Percentiles rank a stretch among this genome's conserved stretches.
Evolutionary conservation across 1,140 invertebrate genomes (phyloP).

Genomic region (Caenorhabditis brenneri): DNA sequence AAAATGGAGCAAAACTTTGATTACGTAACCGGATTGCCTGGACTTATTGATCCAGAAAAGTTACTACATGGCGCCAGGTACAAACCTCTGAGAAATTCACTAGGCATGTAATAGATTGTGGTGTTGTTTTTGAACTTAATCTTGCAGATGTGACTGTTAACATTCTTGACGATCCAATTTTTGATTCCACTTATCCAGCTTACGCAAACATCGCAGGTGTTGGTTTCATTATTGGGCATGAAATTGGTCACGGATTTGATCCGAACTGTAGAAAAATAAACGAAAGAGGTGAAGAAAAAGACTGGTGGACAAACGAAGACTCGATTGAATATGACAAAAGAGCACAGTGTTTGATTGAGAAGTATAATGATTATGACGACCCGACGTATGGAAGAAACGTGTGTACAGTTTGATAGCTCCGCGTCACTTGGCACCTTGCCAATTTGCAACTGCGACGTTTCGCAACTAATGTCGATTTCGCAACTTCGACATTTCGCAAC

Average conservation of each 20-base stretch:
- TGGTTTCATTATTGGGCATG: background rate
- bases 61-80: too few relatives aligned
- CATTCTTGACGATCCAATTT: too few relatives aligned
- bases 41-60: too few relatives aligned
- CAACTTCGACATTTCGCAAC: too few relatives aligned
- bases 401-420: too few relatives aligned
- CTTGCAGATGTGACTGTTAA: too few relatives aligned
- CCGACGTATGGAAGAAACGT: background rate
- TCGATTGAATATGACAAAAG: background rate
- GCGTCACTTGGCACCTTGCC: background rate
- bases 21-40: too few relatives aligned
- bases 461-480: too few relatives aligned
- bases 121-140: too few relatives aligned
- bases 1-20: too few relatives aligned
- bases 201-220: background rate
- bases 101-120: too few relatives aligned
- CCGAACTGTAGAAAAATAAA: background rate
- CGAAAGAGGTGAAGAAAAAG: background rate
- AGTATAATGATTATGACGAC: background rate
- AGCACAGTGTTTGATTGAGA: background rate
- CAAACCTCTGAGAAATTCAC: too few relatives aligned
- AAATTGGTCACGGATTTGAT: background rate
- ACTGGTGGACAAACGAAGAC: background rate
- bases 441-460: background rate
- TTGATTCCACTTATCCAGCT: background rate